phyloP scores from a whole-genome alignment of 23 tunicate species.

The Ciona savignyi region DNA sequence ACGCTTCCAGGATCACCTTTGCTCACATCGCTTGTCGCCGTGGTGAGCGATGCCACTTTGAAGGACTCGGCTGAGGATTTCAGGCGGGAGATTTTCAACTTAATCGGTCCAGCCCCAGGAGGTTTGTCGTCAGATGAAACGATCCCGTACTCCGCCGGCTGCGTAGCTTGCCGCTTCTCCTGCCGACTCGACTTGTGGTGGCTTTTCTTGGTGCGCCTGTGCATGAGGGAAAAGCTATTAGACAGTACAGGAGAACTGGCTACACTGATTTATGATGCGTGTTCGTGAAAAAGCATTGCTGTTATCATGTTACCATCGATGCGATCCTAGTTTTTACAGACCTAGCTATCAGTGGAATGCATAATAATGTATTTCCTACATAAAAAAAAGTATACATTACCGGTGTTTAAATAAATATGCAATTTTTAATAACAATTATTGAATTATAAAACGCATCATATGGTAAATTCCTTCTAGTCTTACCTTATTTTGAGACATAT shows the following conservation, averaged over 20 bases:
- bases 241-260: background rate
- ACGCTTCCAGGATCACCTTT: background rate
- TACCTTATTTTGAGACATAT: constrained; percentile 72
- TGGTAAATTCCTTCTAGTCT: too few relatives aligned
- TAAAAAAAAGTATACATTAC: too few relatives aligned
- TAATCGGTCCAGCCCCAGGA: constrained; percentile 38
- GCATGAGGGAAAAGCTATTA: background rate
- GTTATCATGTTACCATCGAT: too few relatives aligned
- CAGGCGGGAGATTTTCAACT: constrained; percentile 54
- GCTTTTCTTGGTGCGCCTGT: constrained; percentile 37
- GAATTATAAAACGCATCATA: too few relatives aligned
- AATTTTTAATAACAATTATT: too few relatives aligned
- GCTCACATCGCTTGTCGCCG: background rate
- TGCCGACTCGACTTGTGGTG: constrained; percentile 9
- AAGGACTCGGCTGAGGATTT: constrained; percentile 46
- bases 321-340: too few relatives aligned
- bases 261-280: too few relatives aligned
- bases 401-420: too few relatives aligned
- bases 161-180: constrained; percentile 14
- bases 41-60: constrained; percentile 36
- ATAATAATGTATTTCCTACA: too few relatives aligned
- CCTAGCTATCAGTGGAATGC: too few relatives aligned
- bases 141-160: constrained; percentile 46
- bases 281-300: too few relatives aligned
- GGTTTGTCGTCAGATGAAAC: constrained; percentile 25